Conservation (phyloP, 2,888 invertebrate genomes). For the Eueremaeus valkanovi region DNA sequence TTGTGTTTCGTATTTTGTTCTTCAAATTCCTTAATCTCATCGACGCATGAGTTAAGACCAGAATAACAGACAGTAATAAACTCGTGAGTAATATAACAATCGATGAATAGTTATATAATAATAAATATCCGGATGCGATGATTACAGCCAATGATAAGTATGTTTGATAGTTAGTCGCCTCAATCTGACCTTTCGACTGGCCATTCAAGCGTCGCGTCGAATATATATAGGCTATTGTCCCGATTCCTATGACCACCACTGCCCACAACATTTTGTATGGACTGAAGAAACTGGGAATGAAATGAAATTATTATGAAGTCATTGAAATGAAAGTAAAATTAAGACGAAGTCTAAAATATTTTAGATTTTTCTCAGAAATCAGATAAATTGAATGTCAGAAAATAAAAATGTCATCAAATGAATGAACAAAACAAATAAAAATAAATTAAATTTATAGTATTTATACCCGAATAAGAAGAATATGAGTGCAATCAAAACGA, state of each 20-base stretch:
- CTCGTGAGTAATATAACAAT: slow-evolving; percentile 65
- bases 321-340: too few species aligned
- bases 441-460: neutral
- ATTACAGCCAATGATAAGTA: slow-evolving; percentile 48
- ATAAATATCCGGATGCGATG: slow-evolving; percentile 56
- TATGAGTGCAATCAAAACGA: slow-evolving; percentile 63
- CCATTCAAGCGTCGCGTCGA: neutral
- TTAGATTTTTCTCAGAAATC: neutral
- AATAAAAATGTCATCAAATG: too few species aligned
- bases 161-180: slow-evolving; percentile 58
- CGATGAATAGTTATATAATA: slow-evolving; percentile 64
- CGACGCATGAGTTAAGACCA: slow-evolving; percentile 71
- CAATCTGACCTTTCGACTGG: neutral
- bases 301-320: too few species aligned
- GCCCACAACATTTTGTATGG: slow-evolving; percentile 12
- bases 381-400: neutral
- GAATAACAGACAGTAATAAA: slow-evolving; percentile 62
- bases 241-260: neutral
- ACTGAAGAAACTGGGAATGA: neutral
- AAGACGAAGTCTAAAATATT: neutral
- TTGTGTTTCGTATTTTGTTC: slow-evolving; percentile 69
- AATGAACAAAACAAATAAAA: too few species aligned
- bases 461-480: slow-evolving; percentile 60
- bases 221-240: neutral
- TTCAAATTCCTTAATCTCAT: slow-evolving; percentile 69